phyloP scores from a whole-genome alignment of 1,140 invertebrate genomes.

The Planococcus citri region DNA sequence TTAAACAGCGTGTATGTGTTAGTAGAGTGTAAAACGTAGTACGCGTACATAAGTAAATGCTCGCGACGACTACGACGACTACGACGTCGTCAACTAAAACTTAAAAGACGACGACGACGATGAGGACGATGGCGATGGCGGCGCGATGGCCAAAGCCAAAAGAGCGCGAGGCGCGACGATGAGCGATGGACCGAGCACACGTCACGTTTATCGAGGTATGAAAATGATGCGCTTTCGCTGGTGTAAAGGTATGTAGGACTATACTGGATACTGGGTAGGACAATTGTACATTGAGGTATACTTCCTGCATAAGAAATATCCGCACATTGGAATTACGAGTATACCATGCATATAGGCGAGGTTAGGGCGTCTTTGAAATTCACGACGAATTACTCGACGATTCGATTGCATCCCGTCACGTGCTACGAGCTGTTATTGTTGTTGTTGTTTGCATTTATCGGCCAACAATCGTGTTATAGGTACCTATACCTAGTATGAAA shows the following conservation, averaged over 20 bases:
- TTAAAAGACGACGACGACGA: too few species aligned
- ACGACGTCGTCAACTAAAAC: too few species aligned
- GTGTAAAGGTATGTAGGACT: too few species aligned
- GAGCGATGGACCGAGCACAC: neutral
- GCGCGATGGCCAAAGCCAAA: too few species aligned
- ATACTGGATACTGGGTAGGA: too few species aligned
- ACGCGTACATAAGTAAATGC: neutral
- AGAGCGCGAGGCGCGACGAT: too few species aligned
- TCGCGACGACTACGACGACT: too few species aligned
- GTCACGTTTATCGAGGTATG: slow-evolving; percentile 10
- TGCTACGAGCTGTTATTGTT: neutral
- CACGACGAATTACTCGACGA: neutral
- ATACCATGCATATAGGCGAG: neutral
- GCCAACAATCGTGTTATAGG: neutral
- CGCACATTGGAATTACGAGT: too few species aligned
- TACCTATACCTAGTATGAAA: too few species aligned
- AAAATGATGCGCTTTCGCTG: neutral
- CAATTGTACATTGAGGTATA: too few species aligned
- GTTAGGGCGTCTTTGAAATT: slow-evolving; percentile 1
- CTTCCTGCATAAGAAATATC: neutral
- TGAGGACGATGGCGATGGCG: too few species aligned
- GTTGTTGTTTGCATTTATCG: too few species aligned
- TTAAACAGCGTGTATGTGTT: neutral
- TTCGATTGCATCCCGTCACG: neutral
- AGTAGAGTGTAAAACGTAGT: slow-evolving; percentile 5